phyloP scores from a whole-genome alignment of 2,888 invertebrate genomes.

The Protophormia terraenovae region DNA sequence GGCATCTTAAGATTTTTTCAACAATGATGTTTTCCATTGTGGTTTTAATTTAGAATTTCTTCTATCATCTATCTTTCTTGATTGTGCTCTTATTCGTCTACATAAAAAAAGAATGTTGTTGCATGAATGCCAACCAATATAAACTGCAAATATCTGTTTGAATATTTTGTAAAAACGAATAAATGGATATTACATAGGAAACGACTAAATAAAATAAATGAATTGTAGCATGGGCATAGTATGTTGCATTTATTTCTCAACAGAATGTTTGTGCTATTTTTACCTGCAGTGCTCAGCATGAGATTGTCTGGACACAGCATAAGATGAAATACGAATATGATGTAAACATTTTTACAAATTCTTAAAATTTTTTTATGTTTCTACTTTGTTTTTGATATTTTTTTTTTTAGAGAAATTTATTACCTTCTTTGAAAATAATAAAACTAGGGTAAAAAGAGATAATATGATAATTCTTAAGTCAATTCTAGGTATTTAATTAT shows the following conservation, averaged over 20 bases:
- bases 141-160: slow-evolving; percentile 21
- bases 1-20: slow-evolving; percentile 15
- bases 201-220: background rate
- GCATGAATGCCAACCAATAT: background rate
- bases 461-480: background rate
- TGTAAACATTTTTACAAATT: background rate
- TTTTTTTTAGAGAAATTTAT: slow-evolving; percentile 1
- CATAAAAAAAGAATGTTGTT: slow-evolving; percentile 5
- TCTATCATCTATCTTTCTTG: background rate
- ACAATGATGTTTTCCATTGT: background rate
- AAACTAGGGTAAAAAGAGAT: background rate
- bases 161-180: background rate
- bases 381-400: background rate
- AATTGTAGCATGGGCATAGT: background rate
- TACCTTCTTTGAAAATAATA: background rate
- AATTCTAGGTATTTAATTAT: background rate
- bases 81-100: background rate
- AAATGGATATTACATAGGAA: slow-evolving; percentile 13
- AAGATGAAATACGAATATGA: background rate
- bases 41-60: background rate
- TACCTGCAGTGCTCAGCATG: slow-evolving; percentile 56
- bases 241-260: background rate
- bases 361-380: background rate
- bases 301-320: slow-evolving; percentile 39
- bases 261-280: slow-evolving; percentile 11